Conservation (phyloP, 2,888 invertebrate species). For the Antitype chi region DNA sequence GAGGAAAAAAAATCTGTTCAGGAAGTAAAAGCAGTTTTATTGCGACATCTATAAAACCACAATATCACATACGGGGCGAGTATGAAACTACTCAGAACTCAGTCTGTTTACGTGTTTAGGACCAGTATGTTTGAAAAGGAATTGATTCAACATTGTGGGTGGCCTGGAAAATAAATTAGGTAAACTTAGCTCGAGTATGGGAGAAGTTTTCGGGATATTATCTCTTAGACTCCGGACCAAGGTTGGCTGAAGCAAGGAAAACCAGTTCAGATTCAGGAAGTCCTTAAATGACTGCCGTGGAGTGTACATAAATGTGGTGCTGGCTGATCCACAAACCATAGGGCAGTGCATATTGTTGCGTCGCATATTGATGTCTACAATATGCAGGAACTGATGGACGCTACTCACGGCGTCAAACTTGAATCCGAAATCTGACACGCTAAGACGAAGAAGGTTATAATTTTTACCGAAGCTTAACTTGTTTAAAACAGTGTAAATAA, state of each 20-base stretch:
- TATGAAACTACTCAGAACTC: not conserved
- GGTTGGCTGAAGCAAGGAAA: not conserved
- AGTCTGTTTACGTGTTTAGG: not conserved
- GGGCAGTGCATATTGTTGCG: not conserved
- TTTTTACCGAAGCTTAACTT: not conserved
- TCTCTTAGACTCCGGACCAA: not conserved
- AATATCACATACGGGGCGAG: not conserved
- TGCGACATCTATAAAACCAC: not conserved
- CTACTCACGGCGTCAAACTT: not conserved
- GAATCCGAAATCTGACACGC: not conserved
- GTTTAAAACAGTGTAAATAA: not conserved
- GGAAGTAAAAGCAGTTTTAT: conserved; percentile 1
- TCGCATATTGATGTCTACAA: not conserved
- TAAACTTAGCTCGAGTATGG: not conserved
- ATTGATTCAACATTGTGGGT: not conserved
- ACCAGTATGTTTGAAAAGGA: not conserved
- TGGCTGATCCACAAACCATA: not conserved
- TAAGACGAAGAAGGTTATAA: no score
- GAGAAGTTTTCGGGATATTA: not conserved
- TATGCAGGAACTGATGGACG: not conserved
- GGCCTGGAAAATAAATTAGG: not conserved
- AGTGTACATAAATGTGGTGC: not conserved
- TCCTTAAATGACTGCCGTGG: not conserved
- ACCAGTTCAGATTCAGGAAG: not conserved
- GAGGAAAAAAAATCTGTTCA: not conserved